Base-by-base conservation (phyloP, 1,140 invertebrate species). In the Neodiprion lecontei region DNA sequence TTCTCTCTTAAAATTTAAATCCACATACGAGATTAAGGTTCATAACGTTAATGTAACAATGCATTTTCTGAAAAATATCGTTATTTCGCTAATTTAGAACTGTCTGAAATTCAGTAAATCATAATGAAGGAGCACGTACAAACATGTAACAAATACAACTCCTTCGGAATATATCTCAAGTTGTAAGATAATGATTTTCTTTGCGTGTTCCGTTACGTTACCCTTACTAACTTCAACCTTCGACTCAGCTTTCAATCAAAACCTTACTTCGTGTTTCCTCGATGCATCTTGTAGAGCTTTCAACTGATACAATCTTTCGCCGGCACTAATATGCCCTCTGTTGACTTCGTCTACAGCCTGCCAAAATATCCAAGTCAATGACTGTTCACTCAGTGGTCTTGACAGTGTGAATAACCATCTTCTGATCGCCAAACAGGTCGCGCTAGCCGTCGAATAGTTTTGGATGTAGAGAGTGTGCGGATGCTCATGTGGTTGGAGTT, bases 391-490 rank as follows among this genome's bases (percentile, higher is more conserved):
- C 61, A 88, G 77, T 48, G 86, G 79, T 75, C 83, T 85, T 23
- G 90, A 86, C 49, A 95, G 88, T 50, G 95, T 93, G 88, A 99
- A 99, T 40, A 99, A 88, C 97, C 98, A 99, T 88, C 97, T 97
- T 66, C 96, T 91, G 66, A 99, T 90, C 71, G 94, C 92, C n/a
- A 99, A 90, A 87, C 98, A 99, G 12, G 97, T 98, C 70, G 96
- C 96, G 47, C 96, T 97, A 28, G 98, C 98, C n/a, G 98, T 99
- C 76, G 96, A 98, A 84, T 99, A 99, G 89, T 99, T 99, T 89
- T 99, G 97, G 79, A 99, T 98, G 87, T 99, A 99, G 69, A 99
- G 90, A 81, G 97, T 97, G 88, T 99, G 98, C 0, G 98, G 98
- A 78, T 97, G 96, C 89, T 99, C 98, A 83, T 95, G 94, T 1